Conservation (phyloP, 2,888 invertebrate species). For the Phasia obesa region DNA sequence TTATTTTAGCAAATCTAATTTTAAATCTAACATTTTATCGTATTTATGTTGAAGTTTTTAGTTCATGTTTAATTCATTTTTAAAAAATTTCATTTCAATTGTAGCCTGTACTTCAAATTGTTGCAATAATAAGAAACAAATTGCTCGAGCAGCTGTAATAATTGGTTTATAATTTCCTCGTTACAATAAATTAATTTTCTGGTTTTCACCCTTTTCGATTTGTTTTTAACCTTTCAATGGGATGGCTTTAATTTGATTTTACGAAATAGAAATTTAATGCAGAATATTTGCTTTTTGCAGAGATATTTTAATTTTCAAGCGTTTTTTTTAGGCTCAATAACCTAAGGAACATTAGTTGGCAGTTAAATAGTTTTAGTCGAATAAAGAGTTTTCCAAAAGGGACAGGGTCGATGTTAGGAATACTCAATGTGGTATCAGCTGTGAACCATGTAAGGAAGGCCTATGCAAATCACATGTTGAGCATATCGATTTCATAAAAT, state of each 20-base stretch:
- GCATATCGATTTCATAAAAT: too few species aligned
- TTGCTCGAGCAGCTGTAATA: constrained; percentile 64
- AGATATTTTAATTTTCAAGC: background rate
- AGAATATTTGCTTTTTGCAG: background rate
- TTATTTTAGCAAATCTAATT: constrained; percentile 38
- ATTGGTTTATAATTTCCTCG: constrained; percentile 66
- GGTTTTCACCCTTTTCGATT: constrained; percentile 13
- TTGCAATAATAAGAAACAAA: constrained; percentile 63
- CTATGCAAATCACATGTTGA: too few species aligned
- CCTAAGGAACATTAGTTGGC: too few species aligned
- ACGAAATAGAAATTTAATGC: background rate
- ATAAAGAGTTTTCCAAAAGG: too few species aligned
- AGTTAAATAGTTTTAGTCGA: too few species aligned
- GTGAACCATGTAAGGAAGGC: too few species aligned
- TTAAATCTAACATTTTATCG: constrained; percentile 20
- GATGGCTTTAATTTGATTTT: background rate
- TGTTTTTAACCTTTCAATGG: background rate
- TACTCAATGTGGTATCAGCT: too few species aligned
- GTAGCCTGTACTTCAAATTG: constrained; percentile 36
- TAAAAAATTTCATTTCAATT: background rate
- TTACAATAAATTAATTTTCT: constrained; percentile 61
- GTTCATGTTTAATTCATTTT: constrained; percentile 28
- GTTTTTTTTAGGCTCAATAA: too few species aligned
- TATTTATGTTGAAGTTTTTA: constrained; percentile 45
- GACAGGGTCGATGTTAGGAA: too few species aligned